Conservation (phyloP, 1,140 invertebrate species). For the Formica exsecta region DNA sequence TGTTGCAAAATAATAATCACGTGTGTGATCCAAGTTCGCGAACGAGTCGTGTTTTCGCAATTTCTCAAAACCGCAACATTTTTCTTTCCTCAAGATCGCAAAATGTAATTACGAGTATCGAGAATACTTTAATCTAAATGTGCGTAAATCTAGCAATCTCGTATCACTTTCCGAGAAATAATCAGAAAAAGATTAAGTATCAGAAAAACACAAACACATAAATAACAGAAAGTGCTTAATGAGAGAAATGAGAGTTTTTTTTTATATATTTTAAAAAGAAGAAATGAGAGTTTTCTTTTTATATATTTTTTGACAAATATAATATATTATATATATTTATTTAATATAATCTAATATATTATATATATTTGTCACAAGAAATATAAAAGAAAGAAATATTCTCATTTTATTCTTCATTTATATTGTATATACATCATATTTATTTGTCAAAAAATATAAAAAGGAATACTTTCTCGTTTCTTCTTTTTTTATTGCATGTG, state of each 20-base stretch:
- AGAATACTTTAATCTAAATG: background rate
- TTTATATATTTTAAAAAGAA: no score
- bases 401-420: no score
- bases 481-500: background rate
- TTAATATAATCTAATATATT: no score
- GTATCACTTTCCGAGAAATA: background rate
- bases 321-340: no score
- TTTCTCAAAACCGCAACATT: conserved; percentile 25
- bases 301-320: no score
- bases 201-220: background rate
- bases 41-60: background rate
- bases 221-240: background rate
- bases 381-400: no score
- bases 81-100: background rate
- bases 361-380: no score
- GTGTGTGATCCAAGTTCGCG: background rate
- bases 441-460: background rate
- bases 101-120: conserved; percentile 25
- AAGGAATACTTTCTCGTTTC: background rate
- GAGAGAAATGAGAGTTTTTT: no score
- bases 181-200: background rate
- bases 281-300: no score
- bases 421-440: background rate
- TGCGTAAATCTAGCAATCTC: background rate
- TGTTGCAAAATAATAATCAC: conserved; percentile 51